Evolutionary conservation across 2,888 invertebrate genomes (phyloP).

Genomic region (Melikaiella ostensackeni): DNA sequence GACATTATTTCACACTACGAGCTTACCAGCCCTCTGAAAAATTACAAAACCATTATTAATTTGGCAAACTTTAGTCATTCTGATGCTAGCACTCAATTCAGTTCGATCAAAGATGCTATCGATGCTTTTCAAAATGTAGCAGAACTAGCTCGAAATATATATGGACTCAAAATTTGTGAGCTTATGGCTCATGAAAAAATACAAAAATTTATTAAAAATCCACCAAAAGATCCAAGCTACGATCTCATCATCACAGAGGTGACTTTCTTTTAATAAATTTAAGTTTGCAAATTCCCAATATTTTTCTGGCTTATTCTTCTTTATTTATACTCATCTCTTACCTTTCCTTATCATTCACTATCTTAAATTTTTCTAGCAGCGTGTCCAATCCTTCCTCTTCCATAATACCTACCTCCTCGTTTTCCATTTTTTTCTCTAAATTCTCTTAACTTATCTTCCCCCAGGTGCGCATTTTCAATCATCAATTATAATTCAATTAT

Average conservation of each 20-base stretch:
- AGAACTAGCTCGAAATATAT: constrained; percentile 11
- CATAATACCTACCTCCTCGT: no score
- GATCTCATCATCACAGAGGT: constrained; percentile 65
- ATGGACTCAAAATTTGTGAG: constrained; percentile 47
- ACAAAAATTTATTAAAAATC: constrained; percentile 59
- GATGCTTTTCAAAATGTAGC: constrained; percentile 36
- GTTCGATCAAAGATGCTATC: constrained; percentile 12
- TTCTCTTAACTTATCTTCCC: no score
- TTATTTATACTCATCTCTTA: no score
- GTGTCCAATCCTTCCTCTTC: no score
- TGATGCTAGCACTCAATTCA: constrained; percentile 1
- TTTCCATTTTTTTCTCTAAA: no score
- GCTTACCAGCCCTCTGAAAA: constrained; percentile 60
- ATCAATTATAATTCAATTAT: no score
- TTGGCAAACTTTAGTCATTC: constrained; percentile 49
- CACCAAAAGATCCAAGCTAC: constrained; percentile 61
- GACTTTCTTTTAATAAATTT: constrained; percentile 1
- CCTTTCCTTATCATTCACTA: no score
- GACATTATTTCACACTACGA: constrained; percentile 69
- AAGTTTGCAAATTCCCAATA: no score
- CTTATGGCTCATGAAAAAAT: constrained; percentile 53
- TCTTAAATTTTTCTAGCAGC: no score
- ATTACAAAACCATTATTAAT: constrained; percentile 64
- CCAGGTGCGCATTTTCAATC: no score
- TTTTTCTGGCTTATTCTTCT: no score